A percentile compares a stretch with the other conserved stretches of the same genome.
These are phyloP conservation scores for Lanistes nyassanus DNA, from an alignment of 1,140 invertebrate species.

Conservation along the genomic window DNA sequence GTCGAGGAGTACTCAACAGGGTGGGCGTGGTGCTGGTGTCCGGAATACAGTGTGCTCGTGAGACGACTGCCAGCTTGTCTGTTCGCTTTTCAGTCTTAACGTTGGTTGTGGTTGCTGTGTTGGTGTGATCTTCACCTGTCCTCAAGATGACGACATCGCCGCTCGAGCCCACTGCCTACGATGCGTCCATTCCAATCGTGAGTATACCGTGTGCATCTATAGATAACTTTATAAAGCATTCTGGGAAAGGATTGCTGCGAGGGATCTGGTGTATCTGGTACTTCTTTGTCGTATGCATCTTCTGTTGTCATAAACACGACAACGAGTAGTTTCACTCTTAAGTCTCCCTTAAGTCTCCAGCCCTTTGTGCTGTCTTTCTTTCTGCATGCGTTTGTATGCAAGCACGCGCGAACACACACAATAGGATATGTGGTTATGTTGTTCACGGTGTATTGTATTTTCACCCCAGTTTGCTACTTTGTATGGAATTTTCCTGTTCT, in stretches of 20 bases:
- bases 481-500: conserved; percentile 13
- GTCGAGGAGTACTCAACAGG: not conserved
- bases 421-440: conserved; percentile 1
- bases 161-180: conserved; percentile 18
- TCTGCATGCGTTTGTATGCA: conserved; percentile 17
- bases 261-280: not conserved
- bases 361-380: conserved; percentile 24
- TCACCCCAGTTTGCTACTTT: too few species aligned
- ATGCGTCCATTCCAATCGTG: conserved; percentile 21
- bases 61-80: not conserved
- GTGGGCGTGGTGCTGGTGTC: not conserved
- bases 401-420: not conserved
- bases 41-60: not conserved
- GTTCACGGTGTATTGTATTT: too few species aligned
- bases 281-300: not conserved
- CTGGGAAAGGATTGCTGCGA: too few species aligned
- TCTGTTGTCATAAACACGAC: not conserved
- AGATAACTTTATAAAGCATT: not conserved
- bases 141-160: conserved; percentile 1
- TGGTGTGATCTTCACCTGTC: not conserved
- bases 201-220: not conserved
- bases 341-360: too few species aligned
- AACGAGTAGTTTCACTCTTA: not conserved
- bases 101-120: too few species aligned
- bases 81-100: too few species aligned